Evolutionary conservation across 2,888 invertebrate genomes (phyloP).

Genomic region (Parapristionchus giblindavisi): DNA sequence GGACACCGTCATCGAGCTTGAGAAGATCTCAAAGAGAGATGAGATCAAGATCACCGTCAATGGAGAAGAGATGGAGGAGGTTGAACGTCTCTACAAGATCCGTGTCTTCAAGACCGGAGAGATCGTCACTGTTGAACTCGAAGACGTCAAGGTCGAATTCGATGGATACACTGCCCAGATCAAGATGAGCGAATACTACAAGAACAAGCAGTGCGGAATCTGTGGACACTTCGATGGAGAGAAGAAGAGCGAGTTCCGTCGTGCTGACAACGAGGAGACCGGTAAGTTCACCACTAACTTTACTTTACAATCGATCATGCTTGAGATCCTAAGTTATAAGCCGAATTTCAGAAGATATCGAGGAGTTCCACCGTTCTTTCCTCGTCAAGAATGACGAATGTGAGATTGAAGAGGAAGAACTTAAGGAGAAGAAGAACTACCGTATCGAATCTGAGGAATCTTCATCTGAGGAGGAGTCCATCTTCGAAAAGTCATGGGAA

Average conservation of each 20-base stretch:
- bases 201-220: slow-evolving; percentile 45
- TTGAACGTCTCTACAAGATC: slow-evolving; percentile 12
- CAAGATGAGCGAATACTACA: slow-evolving; percentile 20
- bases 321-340: not conserved
- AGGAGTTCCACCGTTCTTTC: slow-evolving; percentile 35
- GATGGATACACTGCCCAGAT: slow-evolving; percentile 27
- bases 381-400: slow-evolving; percentile 36
- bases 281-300: not conserved
- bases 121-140: slow-evolving; percentile 43
- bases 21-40: slow-evolving; percentile 40
- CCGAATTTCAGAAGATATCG: slow-evolving; percentile 12
- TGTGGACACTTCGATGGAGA: slow-evolving; percentile 45
- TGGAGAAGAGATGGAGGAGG: slow-evolving; percentile 24
- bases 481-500: not conserved
- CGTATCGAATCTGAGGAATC: slow-evolving; percentile 7
- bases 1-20: slow-evolving; percentile 26
- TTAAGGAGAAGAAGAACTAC: slow-evolving; percentile 31
- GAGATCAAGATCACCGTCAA: slow-evolving; percentile 46
- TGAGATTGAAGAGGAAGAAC: slow-evolving; percentile 28
- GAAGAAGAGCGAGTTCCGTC: slow-evolving; percentile 40
- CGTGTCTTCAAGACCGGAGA: slow-evolving; percentile 32
- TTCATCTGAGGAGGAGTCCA: not conserved
- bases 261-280: slow-evolving; percentile 42
- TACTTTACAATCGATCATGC: too few relatives aligned
- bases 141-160: slow-evolving; percentile 23